A percentile compares a stretch with the other conserved stretches of the same genome.
These are phyloP conservation scores for Drosophila busckii DNA, from an alignment of 1,140 invertebrate genomes.

Conservation along the genomic window DNA sequence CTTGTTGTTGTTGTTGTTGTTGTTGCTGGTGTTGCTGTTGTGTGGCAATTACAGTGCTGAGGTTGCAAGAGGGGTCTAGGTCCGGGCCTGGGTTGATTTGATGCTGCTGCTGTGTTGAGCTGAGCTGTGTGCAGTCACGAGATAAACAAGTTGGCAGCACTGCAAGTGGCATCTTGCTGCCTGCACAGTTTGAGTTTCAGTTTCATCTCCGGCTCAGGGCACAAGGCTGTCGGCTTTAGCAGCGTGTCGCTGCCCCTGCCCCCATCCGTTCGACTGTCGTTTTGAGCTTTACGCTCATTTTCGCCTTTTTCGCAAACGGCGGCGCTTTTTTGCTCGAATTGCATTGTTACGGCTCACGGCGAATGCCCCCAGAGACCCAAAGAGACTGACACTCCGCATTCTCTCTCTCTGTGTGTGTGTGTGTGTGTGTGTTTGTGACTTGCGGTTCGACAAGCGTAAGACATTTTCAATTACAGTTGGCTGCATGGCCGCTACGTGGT, in stretches of 20 bases:
- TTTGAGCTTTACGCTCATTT: conserved; percentile 67
- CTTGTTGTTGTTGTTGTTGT: conserved; percentile 25
- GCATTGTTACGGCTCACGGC: conserved; percentile 38
- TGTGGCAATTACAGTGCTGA: conserved; percentile 56
- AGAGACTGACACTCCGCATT: conserved; percentile 23
- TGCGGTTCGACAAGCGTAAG: conserved; percentile 76
- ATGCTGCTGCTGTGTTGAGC: conserved; percentile 1
- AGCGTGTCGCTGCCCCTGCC: neutral
- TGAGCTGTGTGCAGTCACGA: conserved; percentile 50
- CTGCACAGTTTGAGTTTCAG: neutral
- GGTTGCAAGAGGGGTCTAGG: conserved; percentile 10
- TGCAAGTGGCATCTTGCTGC: conserved; percentile 47
- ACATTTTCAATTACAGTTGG: conserved; percentile 75
- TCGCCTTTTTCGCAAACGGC: conserved; percentile 56
- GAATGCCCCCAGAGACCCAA: conserved; percentile 21
- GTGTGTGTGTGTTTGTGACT: conserved; percentile 37
- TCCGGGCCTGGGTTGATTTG: conserved; percentile 20
- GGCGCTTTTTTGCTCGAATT: conserved; percentile 43
- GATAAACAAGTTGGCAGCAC: conserved; percentile 68
- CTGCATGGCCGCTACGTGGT: conserved; percentile 57
- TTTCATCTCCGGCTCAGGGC: conserved; percentile 10
- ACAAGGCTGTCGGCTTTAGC: no score
- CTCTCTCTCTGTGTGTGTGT: conserved; percentile 5
- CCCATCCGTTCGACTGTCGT: conserved; percentile 40
- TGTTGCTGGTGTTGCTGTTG: conserved; percentile 33